These are phyloP conservation scores for Passerculus sandwichensis DNA, from an alignment of 2,797 vertebrate species.

Conservation along the genomic window DNA sequence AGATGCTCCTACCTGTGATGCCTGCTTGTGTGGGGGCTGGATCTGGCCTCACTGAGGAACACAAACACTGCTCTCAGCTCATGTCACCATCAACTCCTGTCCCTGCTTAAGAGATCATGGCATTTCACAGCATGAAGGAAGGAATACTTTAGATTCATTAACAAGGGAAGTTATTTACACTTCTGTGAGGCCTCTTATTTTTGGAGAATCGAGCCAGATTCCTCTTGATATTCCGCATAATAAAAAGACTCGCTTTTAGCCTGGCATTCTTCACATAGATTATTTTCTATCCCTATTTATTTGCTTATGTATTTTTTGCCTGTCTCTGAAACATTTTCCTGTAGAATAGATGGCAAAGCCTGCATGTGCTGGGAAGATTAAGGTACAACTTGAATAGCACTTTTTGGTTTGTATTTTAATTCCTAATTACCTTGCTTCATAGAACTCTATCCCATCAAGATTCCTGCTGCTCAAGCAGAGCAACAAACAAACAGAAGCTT, in stretches of 20 bases:
- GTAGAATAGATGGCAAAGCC: not conserved
- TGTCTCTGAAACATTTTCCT: not conserved
- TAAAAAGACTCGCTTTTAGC: not conserved
- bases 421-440: not conserved
- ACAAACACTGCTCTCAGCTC: not conserved
- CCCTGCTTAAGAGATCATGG: not conserved
- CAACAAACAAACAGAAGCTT: not conserved
- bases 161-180: not conserved
- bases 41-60: not conserved
- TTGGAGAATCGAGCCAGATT: not conserved
- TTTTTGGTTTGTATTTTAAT: not conserved
- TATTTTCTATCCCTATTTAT: not conserved
- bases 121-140: not conserved
- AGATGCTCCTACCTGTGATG: accelerated
- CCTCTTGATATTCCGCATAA: not conserved
- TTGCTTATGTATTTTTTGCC: not conserved
- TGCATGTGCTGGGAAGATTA: not conserved
- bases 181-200: not conserved
- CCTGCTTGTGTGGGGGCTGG: not conserved
- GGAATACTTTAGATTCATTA: not conserved
- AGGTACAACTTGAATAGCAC: not conserved
- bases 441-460: not conserved
- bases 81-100: not conserved
- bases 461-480: not conserved
- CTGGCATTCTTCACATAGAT: not conserved